These are phyloP conservation scores for Epistrophe eligans DNA, from an alignment of 2,888 invertebrate genomes.

Conservation along the genomic window DNA sequence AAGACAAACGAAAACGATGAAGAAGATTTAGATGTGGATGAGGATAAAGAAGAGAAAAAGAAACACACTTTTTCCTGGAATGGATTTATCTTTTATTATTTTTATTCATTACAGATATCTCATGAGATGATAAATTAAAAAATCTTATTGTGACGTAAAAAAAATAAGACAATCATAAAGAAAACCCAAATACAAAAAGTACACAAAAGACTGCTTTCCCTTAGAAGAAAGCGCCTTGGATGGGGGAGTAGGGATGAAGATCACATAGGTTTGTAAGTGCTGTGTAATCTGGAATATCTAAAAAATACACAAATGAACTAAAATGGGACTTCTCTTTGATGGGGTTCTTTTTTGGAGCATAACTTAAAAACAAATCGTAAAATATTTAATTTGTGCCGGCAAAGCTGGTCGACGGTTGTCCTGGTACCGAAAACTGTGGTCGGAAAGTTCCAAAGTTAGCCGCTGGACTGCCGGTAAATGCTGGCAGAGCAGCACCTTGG, in stretches of 20 bases:
- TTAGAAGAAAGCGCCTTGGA: conserved; percentile 6
- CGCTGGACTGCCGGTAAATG: conserved; percentile 89
- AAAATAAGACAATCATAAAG: conserved; percentile 29
- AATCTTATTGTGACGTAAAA: conserved; percentile 69
- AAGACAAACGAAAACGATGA: conserved; percentile 1
- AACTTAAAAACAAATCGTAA: conserved; percentile 25
- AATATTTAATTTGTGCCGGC: conserved; percentile 60
- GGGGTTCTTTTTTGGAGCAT: conserved; percentile 3
- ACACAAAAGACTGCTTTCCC: conserved; percentile 39
- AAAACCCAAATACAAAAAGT: conserved; percentile 60
- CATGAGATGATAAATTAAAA: conserved; percentile 72
- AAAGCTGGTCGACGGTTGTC: conserved; percentile 80
- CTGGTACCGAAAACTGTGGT: conserved; percentile 89
- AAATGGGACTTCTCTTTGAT: conserved; percentile 2
- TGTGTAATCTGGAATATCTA: conserved; percentile 14
- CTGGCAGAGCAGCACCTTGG: conserved; percentile 89
- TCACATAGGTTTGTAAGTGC: conserved; percentile 10
- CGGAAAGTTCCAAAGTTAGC: conserved; percentile 95
- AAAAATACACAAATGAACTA: conserved; percentile 18
- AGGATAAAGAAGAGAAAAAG: conserved; percentile 4
- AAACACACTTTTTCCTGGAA: conserved; percentile 64
- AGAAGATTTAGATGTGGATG: neutral
- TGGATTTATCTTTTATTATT: conserved; percentile 60
- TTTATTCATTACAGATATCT: conserved; percentile 71
- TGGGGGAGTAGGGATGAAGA: conserved; percentile 14